Conservation (phyloP, 2,797 vertebrate genomes). For the Phrynocephalus forsythii region DNA sequence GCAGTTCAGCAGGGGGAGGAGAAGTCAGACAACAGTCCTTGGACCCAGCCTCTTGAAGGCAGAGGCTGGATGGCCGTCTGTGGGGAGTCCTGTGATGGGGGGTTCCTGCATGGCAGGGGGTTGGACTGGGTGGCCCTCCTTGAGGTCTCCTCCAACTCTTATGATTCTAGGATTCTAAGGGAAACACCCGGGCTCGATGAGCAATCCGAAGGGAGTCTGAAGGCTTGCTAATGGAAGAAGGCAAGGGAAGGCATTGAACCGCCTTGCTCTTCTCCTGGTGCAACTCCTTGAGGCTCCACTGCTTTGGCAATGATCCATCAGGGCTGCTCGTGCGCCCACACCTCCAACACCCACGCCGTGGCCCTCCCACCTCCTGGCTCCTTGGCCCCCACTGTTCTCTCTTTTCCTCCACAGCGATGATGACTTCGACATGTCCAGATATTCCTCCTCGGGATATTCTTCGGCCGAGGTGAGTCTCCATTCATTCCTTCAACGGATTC, state of each 20-base stretch:
- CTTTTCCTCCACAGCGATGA: slow-evolving; percentile 85
- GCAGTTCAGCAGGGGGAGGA: not conserved
- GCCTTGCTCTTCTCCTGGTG: not conserved
- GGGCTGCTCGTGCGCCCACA: not conserved
- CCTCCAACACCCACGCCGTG: not conserved
- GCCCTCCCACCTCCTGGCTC: not conserved
- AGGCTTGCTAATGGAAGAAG: not conserved
- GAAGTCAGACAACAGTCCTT: not conserved
- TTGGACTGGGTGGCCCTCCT: too few relatives aligned
- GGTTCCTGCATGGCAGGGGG: too few relatives aligned
- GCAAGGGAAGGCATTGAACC: not conserved
- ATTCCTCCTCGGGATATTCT: slow-evolving; percentile 98
- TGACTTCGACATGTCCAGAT: slow-evolving; percentile 99
- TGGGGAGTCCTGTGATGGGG: too few relatives aligned
- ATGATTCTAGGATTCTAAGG: too few relatives aligned
- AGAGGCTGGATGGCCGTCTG: too few relatives aligned
- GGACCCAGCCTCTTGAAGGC: too few relatives aligned
- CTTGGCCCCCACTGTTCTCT: slow-evolving; percentile 44
- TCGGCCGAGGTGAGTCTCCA: slow-evolving; percentile 96
- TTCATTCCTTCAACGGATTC: not conserved
- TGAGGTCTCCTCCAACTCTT: too few relatives aligned
- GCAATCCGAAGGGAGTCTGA: too few relatives aligned
- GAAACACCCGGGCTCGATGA: too few relatives aligned
- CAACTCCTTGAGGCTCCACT: not conserved
- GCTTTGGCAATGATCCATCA: too few relatives aligned